Percentiles rank a stretch among this genome's conserved stretches.
phyloP scores from a whole-genome alignment of 2,888 invertebrate species.

The Leucania comma region DNA sequence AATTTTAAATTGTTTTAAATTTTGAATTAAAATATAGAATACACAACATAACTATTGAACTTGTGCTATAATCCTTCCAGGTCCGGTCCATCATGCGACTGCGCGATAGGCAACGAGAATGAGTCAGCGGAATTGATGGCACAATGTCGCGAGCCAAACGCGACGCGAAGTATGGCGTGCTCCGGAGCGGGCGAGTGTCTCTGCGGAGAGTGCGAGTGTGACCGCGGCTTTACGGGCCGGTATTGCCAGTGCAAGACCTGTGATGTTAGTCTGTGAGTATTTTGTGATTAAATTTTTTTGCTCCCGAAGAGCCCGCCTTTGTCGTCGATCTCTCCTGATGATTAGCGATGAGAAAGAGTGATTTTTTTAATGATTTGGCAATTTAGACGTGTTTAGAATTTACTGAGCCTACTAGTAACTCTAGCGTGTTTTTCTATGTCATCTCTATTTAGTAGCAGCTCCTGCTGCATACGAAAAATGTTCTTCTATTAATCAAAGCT shows the following conservation, averaged over 20 bases:
- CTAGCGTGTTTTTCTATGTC: not conserved
- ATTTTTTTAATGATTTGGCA: not conserved
- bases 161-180: constrained; percentile 86
- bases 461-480: not conserved
- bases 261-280: constrained; percentile 84
- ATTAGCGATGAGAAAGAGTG: too few species aligned
- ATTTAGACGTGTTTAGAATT: not conserved
- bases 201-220: constrained; percentile 94
- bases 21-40: not conserved
- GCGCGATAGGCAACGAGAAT: constrained; percentile 84
- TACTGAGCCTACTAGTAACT: not conserved
- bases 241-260: constrained; percentile 92
- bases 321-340: too few species aligned
- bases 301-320: too few species aligned
- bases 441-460: not conserved
- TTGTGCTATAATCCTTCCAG: constrained; percentile 67
- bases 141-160: constrained; percentile 82
- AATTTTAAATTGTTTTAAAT: too few species aligned
- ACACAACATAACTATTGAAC: not conserved
- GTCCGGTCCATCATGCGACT: constrained; percentile 90
- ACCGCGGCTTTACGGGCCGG: constrained; percentile 89
- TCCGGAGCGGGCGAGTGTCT: constrained; percentile 94
- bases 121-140: constrained; percentile 82
- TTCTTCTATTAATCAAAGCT: not conserved
- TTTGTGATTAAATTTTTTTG: too few species aligned